A percentile compares a stretch with the other conserved stretches of the same genome.
These are phyloP conservation scores for Crax fasciolata DNA, from an alignment of 2,797 vertebrate genomes.

Conservation along the genomic window DNA sequence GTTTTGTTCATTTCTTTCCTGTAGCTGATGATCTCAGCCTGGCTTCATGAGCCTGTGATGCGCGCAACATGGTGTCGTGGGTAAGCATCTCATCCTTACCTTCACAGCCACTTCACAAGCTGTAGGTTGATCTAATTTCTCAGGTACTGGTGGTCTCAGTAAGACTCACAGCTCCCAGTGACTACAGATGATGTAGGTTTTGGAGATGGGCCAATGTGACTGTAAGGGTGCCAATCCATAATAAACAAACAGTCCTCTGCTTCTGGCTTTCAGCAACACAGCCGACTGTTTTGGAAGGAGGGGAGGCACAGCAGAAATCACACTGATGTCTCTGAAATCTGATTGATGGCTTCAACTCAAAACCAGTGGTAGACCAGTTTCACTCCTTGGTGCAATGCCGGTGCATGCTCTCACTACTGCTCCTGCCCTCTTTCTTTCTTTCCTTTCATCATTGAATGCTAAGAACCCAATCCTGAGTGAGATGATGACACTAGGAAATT, in stretches of 20 bases:
- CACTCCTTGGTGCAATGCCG: accelerated
- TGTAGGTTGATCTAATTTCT: too few relatives aligned
- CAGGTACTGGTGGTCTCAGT: accelerated
- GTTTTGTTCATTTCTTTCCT: background rate
- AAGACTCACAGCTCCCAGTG: accelerated
- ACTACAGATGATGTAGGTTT: background rate
- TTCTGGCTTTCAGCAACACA: background rate
- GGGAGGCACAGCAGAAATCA: accelerated
- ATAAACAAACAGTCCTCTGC: background rate
- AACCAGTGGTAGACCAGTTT: background rate
- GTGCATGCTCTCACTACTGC: background rate
- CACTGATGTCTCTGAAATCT: background rate
- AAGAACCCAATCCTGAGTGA: background rate
- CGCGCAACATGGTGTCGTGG: accelerated
- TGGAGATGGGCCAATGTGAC: background rate
- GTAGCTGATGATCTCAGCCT: background rate
- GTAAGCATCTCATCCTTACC: background rate
- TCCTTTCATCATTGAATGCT: background rate
- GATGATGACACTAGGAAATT: background rate
- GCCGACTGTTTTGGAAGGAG: background rate
- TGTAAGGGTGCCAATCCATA: accelerated
- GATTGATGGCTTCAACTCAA: background rate
- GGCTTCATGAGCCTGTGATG: accelerated
- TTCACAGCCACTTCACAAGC: accelerated
- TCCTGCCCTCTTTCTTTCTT: background rate